phyloP scores from a whole-genome alignment of 53 echinoderm and acorn worm species.

The Actinopyga echinites region DNA sequence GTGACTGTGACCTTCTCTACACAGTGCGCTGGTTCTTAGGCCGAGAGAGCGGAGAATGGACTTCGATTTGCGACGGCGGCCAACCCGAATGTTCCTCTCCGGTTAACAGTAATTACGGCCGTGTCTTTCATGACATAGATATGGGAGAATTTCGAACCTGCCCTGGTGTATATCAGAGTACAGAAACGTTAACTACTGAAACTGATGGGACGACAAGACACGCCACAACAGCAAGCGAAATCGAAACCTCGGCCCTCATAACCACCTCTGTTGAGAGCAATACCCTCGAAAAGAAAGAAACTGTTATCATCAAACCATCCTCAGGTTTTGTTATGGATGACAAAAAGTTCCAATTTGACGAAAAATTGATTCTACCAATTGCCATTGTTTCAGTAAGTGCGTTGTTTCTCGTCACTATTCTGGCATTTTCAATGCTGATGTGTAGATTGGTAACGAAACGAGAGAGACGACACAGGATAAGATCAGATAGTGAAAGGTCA shows the following conservation, averaged over 20 bases:
- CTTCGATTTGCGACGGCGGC: background rate
- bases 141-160: too few relatives aligned
- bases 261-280: too few relatives aligned
- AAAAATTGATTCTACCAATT: background rate
- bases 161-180: too few relatives aligned
- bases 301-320: background rate
- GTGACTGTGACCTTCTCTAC: background rate
- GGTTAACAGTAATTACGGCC: background rate
- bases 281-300: too few relatives aligned
- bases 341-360: background rate
- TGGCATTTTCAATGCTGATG: background rate
- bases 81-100: conserved; percentile 1
- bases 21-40: background rate
- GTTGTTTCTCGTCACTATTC: background rate
- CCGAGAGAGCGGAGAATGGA: background rate
- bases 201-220: too few relatives aligned
- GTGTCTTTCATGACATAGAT: background rate
- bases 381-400: background rate
- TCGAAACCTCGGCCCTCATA: too few relatives aligned
- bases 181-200: too few relatives aligned
- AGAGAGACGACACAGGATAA: too few relatives aligned
- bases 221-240: too few relatives aligned
- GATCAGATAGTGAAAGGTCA: too few relatives aligned
- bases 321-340: background rate
- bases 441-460: background rate